Base-by-base conservation (phyloP, 2,888 invertebrate genomes). In the Agrypnus murinus region DNA sequence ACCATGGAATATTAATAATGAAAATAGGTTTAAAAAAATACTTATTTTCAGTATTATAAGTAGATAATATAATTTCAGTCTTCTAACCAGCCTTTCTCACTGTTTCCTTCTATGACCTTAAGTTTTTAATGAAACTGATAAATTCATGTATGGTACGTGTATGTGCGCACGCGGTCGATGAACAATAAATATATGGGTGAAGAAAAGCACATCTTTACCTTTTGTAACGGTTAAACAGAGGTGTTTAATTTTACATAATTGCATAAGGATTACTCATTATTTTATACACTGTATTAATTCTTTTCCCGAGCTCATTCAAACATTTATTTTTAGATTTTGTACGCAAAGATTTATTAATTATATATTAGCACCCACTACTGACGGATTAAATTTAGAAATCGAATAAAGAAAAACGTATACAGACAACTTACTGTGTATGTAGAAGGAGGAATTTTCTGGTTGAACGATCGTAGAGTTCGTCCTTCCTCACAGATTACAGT, bases 191-290 rank as follows among this genome's bases (percentile, higher is more conserved):
- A 25, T 38, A 57, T 38, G 58, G 25, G 17, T 31, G 12, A 19
- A 58, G 43, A 32, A 19, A n/a, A 40, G 43, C 55, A 34, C 55
- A 43, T 58, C 58, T 58, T 58, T 58, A 12, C 58, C 58, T 58
- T 58, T 58, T 58, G 14, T 58, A 43, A 58, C 58, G 19, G 58
- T 25, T 58, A 43, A n/a, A 40, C 25, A 58, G 34, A 55, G 55
- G 55, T 55, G 55, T 55, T 36, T 17, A 17, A 10, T 19, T 43
- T 43, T 58, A 25, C 58, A 58, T 43, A 58, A 43, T 58, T 58
- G 43, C 58, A 25, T 58, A 58, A 58, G 12, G 25, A 19, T 58
- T 58, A 58, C 43, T 58, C 58, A 58, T 58, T n/a, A n/a, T n/a
- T n/a, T 43, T 40, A 55, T 53, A 25, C 5, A 25, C 5, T 25